phyloP scores from a whole-genome alignment of 2,797 vertebrate species.

The Danionella dracula region DNA sequence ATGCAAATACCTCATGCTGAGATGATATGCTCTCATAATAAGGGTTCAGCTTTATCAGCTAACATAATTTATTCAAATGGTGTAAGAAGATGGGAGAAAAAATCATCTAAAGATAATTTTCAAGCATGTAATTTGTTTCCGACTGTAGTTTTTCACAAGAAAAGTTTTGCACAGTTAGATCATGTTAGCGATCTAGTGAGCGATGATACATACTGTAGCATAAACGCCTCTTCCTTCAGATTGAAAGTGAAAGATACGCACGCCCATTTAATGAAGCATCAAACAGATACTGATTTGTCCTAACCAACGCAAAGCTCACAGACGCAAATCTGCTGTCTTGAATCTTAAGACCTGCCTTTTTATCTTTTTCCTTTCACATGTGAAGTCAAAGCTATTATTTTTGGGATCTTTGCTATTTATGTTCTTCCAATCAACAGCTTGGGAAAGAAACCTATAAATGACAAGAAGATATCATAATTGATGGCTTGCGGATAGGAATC shows the following conservation, averaged over 20 bases:
- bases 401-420: slow-evolving; percentile 32
- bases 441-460: slow-evolving; percentile 31
- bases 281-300: slow-evolving; percentile 11
- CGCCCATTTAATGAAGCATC: slow-evolving; percentile 24
- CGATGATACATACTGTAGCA: not conserved
- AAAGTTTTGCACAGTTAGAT: not conserved
- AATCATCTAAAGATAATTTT: slow-evolving; percentile 15
- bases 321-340: not conserved
- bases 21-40: slow-evolving; percentile 45
- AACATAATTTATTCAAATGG: slow-evolving; percentile 44
- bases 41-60: slow-evolving; percentile 32
- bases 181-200: not conserved
- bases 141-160: not conserved
- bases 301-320: not conserved
- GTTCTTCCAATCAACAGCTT: slow-evolving; percentile 34
- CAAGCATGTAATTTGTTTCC: slow-evolving; percentile 15
- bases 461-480: slow-evolving; percentile 35
- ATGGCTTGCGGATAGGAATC: slow-evolving; percentile 37
- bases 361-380: too few species aligned
- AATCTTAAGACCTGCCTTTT: not conserved
- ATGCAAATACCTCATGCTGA: slow-evolving; percentile 37
- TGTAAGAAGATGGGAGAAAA: slow-evolving; percentile 28
- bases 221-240: slow-evolving; percentile 15
- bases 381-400: not conserved
- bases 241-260: slow-evolving; percentile 8